Evolutionary conservation across 2,797 vertebrate species (phyloP), one percentile per base, ranked within the genome.

Genomic region (Sphenopsis melanotis): DNA sequence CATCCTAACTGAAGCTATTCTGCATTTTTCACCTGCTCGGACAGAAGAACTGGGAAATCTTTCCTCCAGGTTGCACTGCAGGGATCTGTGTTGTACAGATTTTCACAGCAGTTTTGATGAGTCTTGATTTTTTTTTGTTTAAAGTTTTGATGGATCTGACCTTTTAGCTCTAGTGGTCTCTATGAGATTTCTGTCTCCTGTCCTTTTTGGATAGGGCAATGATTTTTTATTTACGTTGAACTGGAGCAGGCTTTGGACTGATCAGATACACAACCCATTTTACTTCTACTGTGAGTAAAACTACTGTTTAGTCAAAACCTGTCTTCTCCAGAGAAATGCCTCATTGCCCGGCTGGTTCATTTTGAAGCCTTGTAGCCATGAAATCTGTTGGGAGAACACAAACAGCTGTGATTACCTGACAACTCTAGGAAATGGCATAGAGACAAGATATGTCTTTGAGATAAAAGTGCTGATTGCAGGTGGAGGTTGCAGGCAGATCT

Each of bases 341-440:
- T 92, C 77, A 70, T 90, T 94, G 80, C 89, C 87, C 21, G 52
- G 49, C 44, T 93, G 89, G 84, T 93, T 88, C 49, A 69, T 94
- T 95, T 53, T 74, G 85, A 93, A 93, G 83, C 63, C 77, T 93
- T 55, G 70, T 94, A 94, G 89, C 87, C 83, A 64, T 84, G 83
- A 94, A 96, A 94, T 89, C 87, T 95, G 60, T 49, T 90, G 95
- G 87, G 95, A 94, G 49, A 96, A 65, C 36, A 89, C 83, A 82
- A 93, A 84, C 66, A 72, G 50, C 91, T 93, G 85, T 84, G 95
- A 94, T 95, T 96, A 84, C 59, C 77, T 93, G 91, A 90, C 89
- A 96, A 60, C 70, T 96, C 70, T 44, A 80, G 89, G 89, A 96
- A 93, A 94, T 30, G 74, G 83, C 63, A 64, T 15, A 22, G 83